Percentiles rank a stretch among this genome's conserved stretches.
phyloP scores from a whole-genome alignment of 1,140 invertebrate genomes.

The Copidosoma floridanum region DNA sequence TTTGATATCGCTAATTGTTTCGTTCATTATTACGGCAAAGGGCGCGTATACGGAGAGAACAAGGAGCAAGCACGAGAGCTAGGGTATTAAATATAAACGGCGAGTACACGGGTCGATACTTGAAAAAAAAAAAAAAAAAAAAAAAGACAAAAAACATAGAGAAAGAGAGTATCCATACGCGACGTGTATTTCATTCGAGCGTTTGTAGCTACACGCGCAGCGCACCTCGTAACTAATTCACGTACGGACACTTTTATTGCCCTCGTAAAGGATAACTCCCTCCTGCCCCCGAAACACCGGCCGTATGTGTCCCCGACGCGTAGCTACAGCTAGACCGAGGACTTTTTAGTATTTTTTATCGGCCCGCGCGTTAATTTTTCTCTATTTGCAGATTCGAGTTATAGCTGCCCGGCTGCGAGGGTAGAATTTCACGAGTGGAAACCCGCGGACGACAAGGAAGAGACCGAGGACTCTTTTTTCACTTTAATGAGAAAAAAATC shows the following conservation, averaged over 20 bases:
- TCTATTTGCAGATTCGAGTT: conserved; percentile 26
- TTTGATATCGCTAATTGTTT: too few species aligned
- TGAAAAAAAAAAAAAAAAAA: not conserved
- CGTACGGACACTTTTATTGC: conserved; percentile 37
- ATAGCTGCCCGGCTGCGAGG: too few species aligned
- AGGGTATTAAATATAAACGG: not conserved
- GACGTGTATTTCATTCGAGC: conserved; percentile 26
- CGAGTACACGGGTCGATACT: not conserved
- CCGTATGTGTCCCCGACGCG: too few species aligned
- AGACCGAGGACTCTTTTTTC: too few species aligned
- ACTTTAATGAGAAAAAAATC: too few species aligned
- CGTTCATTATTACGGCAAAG: not conserved
- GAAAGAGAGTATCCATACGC: not conserved
- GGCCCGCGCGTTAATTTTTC: conserved; percentile 33
- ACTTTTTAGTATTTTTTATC: conserved; percentile 37
- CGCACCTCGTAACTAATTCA: conserved; percentile 31
- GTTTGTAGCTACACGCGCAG: conserved; percentile 23
- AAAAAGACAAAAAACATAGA: not conserved
- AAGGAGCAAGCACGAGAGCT: not conserved
- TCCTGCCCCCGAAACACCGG: conserved; percentile 20
- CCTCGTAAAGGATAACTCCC: conserved; percentile 38
- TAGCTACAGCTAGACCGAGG: too few species aligned
- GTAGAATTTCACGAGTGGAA: too few species aligned
- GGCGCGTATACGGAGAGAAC: not conserved
- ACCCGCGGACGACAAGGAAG: too few species aligned